Conservation (phyloP, 2,797 vertebrate genomes). For the Coregonus suidteri region DNA sequence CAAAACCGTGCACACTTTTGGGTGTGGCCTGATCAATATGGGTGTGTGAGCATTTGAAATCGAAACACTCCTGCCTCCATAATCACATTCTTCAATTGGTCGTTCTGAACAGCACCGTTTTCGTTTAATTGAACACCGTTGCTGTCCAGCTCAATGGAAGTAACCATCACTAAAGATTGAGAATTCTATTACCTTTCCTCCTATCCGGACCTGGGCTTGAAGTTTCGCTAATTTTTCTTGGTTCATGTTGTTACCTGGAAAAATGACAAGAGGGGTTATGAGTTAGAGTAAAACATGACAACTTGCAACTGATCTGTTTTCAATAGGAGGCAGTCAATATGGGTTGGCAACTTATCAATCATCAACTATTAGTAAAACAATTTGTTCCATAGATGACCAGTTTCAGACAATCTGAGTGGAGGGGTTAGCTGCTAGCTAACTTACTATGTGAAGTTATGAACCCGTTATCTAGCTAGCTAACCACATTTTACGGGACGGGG, state of each 20-base stretch:
- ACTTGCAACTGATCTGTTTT: background rate
- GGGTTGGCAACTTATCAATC: background rate
- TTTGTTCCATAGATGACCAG: background rate
- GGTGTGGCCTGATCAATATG: no score
- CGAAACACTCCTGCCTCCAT: no score
- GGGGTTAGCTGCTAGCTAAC: background rate
- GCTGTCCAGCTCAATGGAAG: no score
- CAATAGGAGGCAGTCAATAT: background rate
- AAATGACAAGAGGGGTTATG: background rate
- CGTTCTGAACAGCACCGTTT: background rate
- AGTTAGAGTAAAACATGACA: background rate
- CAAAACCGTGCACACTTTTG: no score
- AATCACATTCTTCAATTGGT: background rate
- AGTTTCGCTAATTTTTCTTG: constrained; percentile 96
- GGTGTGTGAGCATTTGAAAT: no score
- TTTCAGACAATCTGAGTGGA: background rate
- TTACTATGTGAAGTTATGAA: background rate
- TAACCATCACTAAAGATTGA: constrained; percentile 1
- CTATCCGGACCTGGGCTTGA: constrained; percentile 98
- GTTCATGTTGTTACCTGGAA: background rate
- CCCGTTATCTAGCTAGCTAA: background rate
- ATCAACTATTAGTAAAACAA: background rate
- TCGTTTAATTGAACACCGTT: no score
- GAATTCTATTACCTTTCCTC: constrained; percentile 87
- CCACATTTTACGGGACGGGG: background rate